Base-by-base conservation (phyloP, 2,888 invertebrate genomes). In the Resseliella maxima region DNA sequence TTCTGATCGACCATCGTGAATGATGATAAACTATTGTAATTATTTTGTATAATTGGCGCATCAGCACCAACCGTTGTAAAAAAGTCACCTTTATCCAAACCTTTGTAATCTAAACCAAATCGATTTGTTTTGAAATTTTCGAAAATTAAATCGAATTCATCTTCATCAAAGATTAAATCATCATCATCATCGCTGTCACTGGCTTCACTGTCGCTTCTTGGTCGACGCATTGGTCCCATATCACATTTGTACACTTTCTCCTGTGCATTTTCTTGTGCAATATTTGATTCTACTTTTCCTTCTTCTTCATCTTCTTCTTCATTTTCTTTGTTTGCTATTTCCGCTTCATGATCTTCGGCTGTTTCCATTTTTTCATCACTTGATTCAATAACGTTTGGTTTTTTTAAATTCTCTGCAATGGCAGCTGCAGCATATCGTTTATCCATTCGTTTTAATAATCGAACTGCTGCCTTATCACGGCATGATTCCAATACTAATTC, bases 401-500 rank as follows among this genome's bases (percentile, higher is more conserved):
- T 89, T 88, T 3, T 88, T 88, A 3, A 87, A 88, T 88, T 36
- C 88, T 90, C 88, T 86, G 92, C 92, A 0, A 89, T 89, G 0
- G 93, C 89, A 2, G 92, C 92, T n/a, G n/a, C n/a, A 0, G 91
- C 91, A 12, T 91, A 89, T 10, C 86, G 27, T 0, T 98, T 97
- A 2, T 95, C 99, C 95, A 99, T 97, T 88, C 94, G 94, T 86
- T 95, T 94, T 54, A 99, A 92, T 89, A 99, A 93, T 87, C 93
- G 93, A 81, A 97, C 94, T 0, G 99, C 99, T 12, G 98, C 94
- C 0, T 98, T 97, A 90, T 97, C 96, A 88, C 96, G 97, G 27
- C 94, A 94, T 0, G 95, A 94, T 35, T 93, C 92, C 24, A 96
- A 90, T 1, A 97, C 89, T 87, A 95, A 93, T 86, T 94, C 93